phyloP scores from a whole-genome alignment of 2,797 vertebrate genomes.

The Ctenosaura bakeri region DNA sequence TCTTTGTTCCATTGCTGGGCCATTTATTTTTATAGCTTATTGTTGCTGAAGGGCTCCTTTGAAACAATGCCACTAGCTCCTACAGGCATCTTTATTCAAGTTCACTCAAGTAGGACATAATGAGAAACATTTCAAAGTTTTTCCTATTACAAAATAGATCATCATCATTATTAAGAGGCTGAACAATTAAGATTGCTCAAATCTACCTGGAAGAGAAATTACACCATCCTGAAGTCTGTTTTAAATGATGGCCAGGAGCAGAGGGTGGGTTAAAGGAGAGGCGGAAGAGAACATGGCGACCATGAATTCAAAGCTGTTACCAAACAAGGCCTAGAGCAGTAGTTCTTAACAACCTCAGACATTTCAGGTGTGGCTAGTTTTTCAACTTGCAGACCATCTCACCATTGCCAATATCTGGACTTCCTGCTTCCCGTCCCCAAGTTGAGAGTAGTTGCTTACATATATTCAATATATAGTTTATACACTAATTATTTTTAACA shows the following conservation, averaged over 20 bases:
- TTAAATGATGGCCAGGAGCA: slow-evolving; percentile 18
- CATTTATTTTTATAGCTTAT: slow-evolving; percentile 71
- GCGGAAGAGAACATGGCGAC: slow-evolving; percentile 43
- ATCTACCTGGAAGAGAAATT: slow-evolving; percentile 67
- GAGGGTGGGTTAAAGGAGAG: slow-evolving; percentile 28
- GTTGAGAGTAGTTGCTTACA: too few species aligned
- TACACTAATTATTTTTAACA: too few species aligned
- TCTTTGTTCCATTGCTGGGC: slow-evolving; percentile 73
- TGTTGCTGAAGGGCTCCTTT: slow-evolving; percentile 70
- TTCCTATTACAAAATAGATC: slow-evolving; percentile 76
- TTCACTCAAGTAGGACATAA: slow-evolving; percentile 70
- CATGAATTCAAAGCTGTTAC: slow-evolving; percentile 61
- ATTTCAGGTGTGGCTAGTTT: too few species aligned
- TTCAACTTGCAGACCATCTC: too few species aligned
- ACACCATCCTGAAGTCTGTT: slow-evolving; percentile 55
- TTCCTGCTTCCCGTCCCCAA: too few species aligned
- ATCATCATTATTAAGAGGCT: slow-evolving; percentile 60
- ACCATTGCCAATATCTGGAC: too few species aligned
- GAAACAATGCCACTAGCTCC: slow-evolving; percentile 73
- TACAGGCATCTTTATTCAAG: slow-evolving; percentile 69
- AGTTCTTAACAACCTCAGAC: too few species aligned
- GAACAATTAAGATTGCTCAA: slow-evolving; percentile 74
- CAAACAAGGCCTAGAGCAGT: slow-evolving; percentile 1
- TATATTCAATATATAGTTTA: too few species aligned
- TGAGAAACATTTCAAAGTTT: slow-evolving; percentile 72